phyloP scores from a whole-genome alignment of 2,888 invertebrate genomes.

The Mesorhabditis spiculigera region DNA sequence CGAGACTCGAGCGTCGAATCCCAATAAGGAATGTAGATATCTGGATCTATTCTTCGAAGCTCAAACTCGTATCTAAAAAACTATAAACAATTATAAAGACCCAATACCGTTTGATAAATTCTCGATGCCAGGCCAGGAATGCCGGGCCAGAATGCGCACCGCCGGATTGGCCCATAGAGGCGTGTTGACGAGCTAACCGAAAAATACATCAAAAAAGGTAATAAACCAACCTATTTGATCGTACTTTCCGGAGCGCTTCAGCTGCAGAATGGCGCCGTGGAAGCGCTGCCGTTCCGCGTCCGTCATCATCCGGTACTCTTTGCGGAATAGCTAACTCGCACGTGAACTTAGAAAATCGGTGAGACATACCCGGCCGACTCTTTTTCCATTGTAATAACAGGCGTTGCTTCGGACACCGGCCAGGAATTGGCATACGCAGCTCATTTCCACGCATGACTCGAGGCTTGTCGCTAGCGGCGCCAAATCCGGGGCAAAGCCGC shows the following conservation, averaged over 20 bases:
- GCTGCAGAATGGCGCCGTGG: constrained; percentile 22
- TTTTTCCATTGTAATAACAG: neutral
- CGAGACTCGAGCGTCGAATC: constrained; percentile 33
- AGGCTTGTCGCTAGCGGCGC: constrained; percentile 47
- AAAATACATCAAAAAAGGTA: neutral
- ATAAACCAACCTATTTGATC: constrained; percentile 18
- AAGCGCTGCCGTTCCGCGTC: constrained; percentile 49
- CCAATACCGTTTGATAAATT: constrained; percentile 36
- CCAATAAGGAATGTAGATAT: constrained; percentile 40
- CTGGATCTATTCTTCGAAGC: constrained; percentile 40
- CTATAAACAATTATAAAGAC: neutral
- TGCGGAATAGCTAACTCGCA: constrained; percentile 16
- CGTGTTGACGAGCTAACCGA: constrained; percentile 35
- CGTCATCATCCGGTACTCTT: constrained; percentile 51
- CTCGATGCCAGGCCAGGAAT: constrained; percentile 54
- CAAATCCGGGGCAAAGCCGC: constrained; percentile 41
- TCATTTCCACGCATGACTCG: constrained; percentile 53
- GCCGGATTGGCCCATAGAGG: constrained; percentile 39
- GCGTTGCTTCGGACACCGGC: constrained; percentile 25
- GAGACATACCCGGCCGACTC: neutral
- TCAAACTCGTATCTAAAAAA: constrained; percentile 41
- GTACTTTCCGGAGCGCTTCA: constrained; percentile 36
- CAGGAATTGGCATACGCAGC: constrained; percentile 51
- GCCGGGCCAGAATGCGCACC: constrained; percentile 54
- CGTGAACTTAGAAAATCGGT: neutral